These are phyloP conservation scores for Pocillopora meandrina DNA, from an alignment of 92 coral and sea anemone species.

Conservation along the genomic window DNA sequence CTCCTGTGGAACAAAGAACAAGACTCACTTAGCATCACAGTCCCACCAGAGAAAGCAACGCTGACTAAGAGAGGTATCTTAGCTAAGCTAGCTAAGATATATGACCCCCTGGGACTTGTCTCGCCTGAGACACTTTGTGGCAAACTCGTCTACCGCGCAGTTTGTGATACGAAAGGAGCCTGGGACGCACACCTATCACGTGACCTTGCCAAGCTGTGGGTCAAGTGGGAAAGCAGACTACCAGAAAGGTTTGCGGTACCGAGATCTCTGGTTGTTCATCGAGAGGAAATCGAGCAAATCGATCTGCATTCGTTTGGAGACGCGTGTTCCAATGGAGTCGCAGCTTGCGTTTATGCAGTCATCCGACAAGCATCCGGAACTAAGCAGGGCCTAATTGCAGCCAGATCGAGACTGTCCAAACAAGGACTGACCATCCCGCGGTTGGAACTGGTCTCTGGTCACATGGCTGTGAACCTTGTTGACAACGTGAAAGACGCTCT, in stretches of 20 bases:
- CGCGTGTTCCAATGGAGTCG: slow-evolving; percentile 1
- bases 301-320: slow-evolving; percentile 50
- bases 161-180: slow-evolving; percentile 47
- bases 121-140: slow-evolving; percentile 50
- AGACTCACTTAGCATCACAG: slow-evolving; percentile 36
- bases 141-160: slow-evolving; percentile 55
- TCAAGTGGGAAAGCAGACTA: slow-evolving; percentile 50
- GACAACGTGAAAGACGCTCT: slow-evolving; percentile 46
- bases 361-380: slow-evolving; percentile 50
- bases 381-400: slow-evolving; percentile 51
- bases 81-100: slow-evolving; percentile 55
- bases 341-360: slow-evolving; percentile 46
- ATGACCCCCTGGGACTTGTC: slow-evolving; percentile 54
- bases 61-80: slow-evolving; percentile 53
- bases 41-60: slow-evolving; percentile 47
- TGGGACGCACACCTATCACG: slow-evolving; percentile 46
- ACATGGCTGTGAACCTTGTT: slow-evolving; percentile 56
- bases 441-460: slow-evolving; percentile 44
- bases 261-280: slow-evolving; percentile 41
- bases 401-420: slow-evolving; percentile 41
- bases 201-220: slow-evolving; percentile 34
- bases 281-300: slow-evolving; percentile 27
- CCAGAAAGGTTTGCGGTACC: slow-evolving; percentile 34
- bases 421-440: slow-evolving; percentile 47
- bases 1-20: slow-evolving; percentile 51